Evolutionary conservation across 2,797 vertebrate genomes (phyloP), one percentile per base, ranked within the genome.

Genomic region (Saguinus oedipus): DNA sequence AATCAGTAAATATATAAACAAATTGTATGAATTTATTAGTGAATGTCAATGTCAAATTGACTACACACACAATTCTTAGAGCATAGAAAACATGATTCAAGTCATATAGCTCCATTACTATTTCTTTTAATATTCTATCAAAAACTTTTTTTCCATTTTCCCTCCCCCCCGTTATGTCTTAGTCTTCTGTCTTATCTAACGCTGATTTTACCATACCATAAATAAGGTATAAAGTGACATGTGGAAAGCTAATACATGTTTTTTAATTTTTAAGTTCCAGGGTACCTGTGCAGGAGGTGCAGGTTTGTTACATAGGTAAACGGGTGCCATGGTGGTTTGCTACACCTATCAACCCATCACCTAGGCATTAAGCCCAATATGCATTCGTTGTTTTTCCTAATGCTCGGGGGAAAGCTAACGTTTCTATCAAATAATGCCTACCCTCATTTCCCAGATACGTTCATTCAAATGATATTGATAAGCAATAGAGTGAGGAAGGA

Each of bases 371-470:
- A 59, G 26, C 24, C 57, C 10, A 27, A 12, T 27, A 59, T 27
- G 57, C 57, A 59, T 59, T 59, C 26, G 26, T 27, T 59, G 27
- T 59, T 59, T 59, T 59, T 27, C 10, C 4, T 12, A 59, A 59
- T 59, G 24, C 26, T 59, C 4, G 1, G 20, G 33, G 33, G 30
- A 42, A 8, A 74, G 50, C 36, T 36, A 88, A 39, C 61, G 61
- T 79, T 92, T 94, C 70, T 88, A 70, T 7, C 30, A 87, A 81
- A 96, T 50, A 59, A 88, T 44, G 53, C 48, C 24, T 93, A 70
- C 48, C 4, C 46, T 64, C 30, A 79, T 33, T 4, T 20, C 15
- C 36, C n/a, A 83, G 17, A 44, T 39, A 64, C 12, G 88, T 92
- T 88, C 79, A 84, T 84, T 80, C 53, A 79, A 74, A 86, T 53